Percentiles rank a stretch among this genome's conserved stretches.
Evolutionary conservation across 2,113 vertebrate species (phyloP).

Genomic region (Apistogramma diplotaenia): DNA sequence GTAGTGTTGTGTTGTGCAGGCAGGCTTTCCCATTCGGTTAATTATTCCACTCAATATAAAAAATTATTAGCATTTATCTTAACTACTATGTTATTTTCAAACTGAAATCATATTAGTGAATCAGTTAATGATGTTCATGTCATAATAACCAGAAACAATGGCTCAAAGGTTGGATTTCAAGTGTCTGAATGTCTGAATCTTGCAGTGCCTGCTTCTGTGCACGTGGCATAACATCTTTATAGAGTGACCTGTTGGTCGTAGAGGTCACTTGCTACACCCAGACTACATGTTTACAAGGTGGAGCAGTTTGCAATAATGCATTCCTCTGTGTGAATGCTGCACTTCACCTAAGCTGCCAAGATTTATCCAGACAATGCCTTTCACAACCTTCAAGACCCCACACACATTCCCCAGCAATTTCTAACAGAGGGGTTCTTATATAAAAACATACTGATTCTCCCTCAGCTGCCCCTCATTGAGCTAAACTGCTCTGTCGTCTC

Average conservation of each 20-base stretch:
- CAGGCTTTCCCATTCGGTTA: not conserved
- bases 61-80: not conserved
- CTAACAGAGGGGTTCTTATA: not conserved
- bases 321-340: not conserved
- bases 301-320: not conserved
- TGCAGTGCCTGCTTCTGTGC: no score
- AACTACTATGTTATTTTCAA: not conserved
- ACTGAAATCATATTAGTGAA: not conserved
- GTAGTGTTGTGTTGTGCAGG: not conserved
- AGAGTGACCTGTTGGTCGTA: not conserved
- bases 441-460: not conserved
- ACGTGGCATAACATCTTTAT: not conserved
- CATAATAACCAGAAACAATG: not conserved
- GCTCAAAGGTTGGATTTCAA: not conserved
- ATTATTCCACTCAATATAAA: not conserved
- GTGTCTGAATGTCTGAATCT: no score
- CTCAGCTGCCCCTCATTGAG: not conserved
- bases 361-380: not conserved
- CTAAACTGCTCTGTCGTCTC: not conserved
- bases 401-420: not conserved
- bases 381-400: not conserved
- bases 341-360: not conserved
- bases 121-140: rapidly evolving
- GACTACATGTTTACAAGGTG: not conserved
- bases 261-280: not conserved